Percentiles rank a stretch among this genome's conserved stretches.
phyloP scores from a whole-genome alignment of 2,113 vertebrate genomes.

The Istiophorus platypterus region DNA sequence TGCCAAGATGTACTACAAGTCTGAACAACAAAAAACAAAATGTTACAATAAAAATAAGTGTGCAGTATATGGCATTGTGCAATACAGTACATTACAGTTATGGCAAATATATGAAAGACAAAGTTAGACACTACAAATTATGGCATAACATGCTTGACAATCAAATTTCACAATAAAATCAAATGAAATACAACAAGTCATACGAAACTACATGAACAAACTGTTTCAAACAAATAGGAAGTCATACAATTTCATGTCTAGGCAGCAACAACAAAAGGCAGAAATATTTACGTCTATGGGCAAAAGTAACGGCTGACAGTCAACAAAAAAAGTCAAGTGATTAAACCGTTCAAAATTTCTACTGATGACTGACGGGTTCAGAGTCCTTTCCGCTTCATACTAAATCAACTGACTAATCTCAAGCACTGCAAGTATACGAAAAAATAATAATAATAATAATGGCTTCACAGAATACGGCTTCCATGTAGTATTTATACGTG shows the following conservation, averaged over 20 bases:
- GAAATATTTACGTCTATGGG: constrained; percentile 53
- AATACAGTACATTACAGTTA: constrained; percentile 80
- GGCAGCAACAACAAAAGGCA: constrained; percentile 71
- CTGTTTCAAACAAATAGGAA: constrained; percentile 52
- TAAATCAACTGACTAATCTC: constrained; percentile 43
- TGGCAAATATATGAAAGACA: constrained; percentile 75
- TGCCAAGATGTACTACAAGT: constrained; percentile 73
- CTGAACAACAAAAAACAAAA: constrained; percentile 73
- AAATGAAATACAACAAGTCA: constrained; percentile 71
- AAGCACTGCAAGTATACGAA: constrained; percentile 56
- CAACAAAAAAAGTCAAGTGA: constrained; percentile 27
- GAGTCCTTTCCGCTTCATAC: constrained; percentile 36
- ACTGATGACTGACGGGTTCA: constrained; percentile 37
- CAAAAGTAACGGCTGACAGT: constrained; percentile 50
- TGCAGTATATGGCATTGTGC: constrained; percentile 80
- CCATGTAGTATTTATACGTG: constrained; percentile 49
- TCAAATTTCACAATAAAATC: constrained; percentile 71
- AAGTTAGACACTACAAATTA: constrained; percentile 76
- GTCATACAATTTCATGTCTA: constrained; percentile 56
- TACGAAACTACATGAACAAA: constrained; percentile 67
- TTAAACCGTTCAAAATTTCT: constrained; percentile 51
- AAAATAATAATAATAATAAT: constrained; percentile 38
- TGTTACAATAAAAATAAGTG: constrained; percentile 69
- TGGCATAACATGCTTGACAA: constrained; percentile 76
- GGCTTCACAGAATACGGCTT: constrained; percentile 61